Conservation (phyloP, 2,113 vertebrate genomes). For the Crotalus horridus region DNA sequence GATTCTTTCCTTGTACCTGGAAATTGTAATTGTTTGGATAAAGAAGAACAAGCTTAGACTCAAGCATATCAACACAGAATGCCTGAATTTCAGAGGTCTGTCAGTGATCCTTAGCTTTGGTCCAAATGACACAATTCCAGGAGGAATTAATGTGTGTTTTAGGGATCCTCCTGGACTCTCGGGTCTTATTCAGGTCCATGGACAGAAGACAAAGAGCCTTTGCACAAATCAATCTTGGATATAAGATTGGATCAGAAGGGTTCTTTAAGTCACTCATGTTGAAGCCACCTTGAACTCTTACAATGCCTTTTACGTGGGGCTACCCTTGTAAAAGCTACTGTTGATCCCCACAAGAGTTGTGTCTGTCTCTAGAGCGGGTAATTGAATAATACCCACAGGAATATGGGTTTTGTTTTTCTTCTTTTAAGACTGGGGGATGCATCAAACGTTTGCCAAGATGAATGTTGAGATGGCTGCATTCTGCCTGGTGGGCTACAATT, state of each 20-base stretch:
- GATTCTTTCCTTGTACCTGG: not conserved
- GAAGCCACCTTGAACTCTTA: not conserved
- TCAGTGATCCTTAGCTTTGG: not conserved
- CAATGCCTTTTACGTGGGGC: not conserved
- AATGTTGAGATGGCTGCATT: not conserved
- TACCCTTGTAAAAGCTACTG: not conserved
- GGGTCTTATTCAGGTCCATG: not conserved
- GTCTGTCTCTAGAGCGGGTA: not conserved
- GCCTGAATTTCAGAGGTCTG: not conserved
- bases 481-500: not conserved
- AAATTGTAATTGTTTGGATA: not conserved
- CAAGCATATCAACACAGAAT: not conserved
- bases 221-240: not conserved
- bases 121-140: not conserved
- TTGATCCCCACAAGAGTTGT: not conserved
- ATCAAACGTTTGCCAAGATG: not conserved
- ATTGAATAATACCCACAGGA: not conserved
- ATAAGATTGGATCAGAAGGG: not conserved
- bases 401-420: not conserved
- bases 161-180: not conserved
- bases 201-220: not conserved
- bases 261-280: not conserved
- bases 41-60: not conserved
- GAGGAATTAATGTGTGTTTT: not conserved
- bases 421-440: not conserved